Percentiles rank a stretch among this genome's conserved stretches.
Evolutionary conservation across 2,113 vertebrate genomes (phyloP).

Genomic region (Nibea albiflora): DNA sequence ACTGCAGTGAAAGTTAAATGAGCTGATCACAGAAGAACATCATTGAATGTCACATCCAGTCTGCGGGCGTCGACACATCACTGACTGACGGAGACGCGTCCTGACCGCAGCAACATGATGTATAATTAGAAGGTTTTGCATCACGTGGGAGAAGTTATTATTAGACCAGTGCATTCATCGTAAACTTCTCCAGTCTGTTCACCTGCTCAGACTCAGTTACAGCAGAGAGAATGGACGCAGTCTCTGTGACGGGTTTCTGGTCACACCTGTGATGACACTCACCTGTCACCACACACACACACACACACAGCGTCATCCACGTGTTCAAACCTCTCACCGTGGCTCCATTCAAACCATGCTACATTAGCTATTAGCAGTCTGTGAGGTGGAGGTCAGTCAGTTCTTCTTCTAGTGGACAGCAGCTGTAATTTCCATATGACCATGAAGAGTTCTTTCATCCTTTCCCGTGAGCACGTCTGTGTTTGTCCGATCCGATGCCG

Average conservation of each 20-base stretch:
- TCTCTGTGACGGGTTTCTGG: no score
- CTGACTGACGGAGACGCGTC: background rate
- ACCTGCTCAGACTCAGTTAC: no score
- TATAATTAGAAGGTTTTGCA: background rate
- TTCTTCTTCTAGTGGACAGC: no score
- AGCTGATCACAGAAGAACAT: conserved; percentile 36
- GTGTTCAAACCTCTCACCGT: background rate
- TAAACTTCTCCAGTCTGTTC: no score
- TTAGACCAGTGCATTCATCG: no score
- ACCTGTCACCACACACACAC: no score
- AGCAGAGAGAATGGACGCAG: no score
- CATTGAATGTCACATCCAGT: background rate
- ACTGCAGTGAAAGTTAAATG: conserved; percentile 23
- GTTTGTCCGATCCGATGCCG: background rate
- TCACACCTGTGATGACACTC: no score
- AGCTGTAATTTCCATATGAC: no score
- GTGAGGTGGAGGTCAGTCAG: no score
- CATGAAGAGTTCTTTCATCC: background rate
- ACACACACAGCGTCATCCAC: no score
- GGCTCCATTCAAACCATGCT: background rate
- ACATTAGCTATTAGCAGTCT: background rate
- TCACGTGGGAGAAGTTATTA: no score
- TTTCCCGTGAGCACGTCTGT: background rate
- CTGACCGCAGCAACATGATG: background rate
- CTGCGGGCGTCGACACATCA: background rate